Percentiles rank a stretch among this genome's conserved stretches.
Evolutionary conservation across 2,888 invertebrate genomes (phyloP).

Genomic region (Frankliniella fusca): DNA sequence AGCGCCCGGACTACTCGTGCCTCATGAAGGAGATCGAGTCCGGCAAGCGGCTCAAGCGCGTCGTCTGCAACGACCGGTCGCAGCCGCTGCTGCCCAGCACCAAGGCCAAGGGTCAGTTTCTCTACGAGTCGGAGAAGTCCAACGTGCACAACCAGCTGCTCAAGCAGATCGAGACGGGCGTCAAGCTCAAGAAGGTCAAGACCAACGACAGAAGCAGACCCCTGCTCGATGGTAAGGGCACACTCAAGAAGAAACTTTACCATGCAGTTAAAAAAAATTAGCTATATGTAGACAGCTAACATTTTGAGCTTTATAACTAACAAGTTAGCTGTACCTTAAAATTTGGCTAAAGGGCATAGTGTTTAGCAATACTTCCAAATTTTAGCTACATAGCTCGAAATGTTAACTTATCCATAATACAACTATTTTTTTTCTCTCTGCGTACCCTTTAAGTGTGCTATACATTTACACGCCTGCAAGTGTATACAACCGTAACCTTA

Average conservation of each 20-base stretch:
- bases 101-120: constrained; percentile 58
- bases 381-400: too few species aligned
- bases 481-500: too few species aligned
- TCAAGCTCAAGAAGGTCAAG: constrained; percentile 68
- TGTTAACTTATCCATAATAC: too few species aligned
- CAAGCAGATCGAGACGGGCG: constrained; percentile 74
- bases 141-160: constrained; percentile 73
- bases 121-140: constrained; percentile 80
- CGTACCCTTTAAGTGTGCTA: not conserved
- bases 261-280: too few species aligned
- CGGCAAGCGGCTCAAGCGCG: constrained; percentile 72
- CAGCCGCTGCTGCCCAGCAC: constrained; percentile 51
- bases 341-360: too few species aligned
- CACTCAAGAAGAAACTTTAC: too few species aligned
- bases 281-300: too few species aligned
- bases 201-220: constrained; percentile 86
- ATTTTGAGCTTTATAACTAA: too few species aligned
- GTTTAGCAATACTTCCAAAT: too few species aligned
- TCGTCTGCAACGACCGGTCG: constrained; percentile 78
- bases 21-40: constrained; percentile 90
- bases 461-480: too few species aligned
- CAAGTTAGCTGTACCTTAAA: too few species aligned
- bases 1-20: constrained; percentile 81
- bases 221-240: constrained; percentile 67
- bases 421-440: too few species aligned